phyloP scores from a whole-genome alignment of 1,140 invertebrate genomes.

The Phenacoccus solenopsis region DNA sequence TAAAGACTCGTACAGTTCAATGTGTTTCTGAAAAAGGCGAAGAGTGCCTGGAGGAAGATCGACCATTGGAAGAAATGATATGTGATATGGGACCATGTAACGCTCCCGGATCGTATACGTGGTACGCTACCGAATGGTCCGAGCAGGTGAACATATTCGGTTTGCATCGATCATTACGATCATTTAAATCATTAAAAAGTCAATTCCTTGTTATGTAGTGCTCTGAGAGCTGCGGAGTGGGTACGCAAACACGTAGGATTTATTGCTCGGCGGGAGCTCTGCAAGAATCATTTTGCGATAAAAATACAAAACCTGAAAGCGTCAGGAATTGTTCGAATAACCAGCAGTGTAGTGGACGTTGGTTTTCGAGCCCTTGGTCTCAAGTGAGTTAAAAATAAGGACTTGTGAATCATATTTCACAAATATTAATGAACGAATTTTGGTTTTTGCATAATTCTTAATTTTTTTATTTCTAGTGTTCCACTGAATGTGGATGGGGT shows the following conservation, averaged over 20 bases:
- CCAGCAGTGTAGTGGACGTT: constrained; percentile 44
- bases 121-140: constrained; percentile 35
- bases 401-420: too few relatives aligned
- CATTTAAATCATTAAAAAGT: too few relatives aligned
- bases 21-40: constrained; percentile 36
- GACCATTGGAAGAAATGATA: constrained; percentile 32
- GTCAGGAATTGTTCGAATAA: constrained; percentile 42
- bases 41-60: constrained; percentile 31
- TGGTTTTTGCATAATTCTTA: too few relatives aligned
- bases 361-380: constrained; percentile 50
- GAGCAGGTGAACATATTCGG: constrained; percentile 26
- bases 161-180: too few relatives aligned
- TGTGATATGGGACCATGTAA: constrained; percentile 38
- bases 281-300: constrained; percentile 35
- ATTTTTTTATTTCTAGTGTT: constrained; percentile 40
- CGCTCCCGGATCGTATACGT: constrained; percentile 25
- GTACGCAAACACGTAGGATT: constrained; percentile 47
- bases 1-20: constrained; percentile 38
- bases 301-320: constrained; percentile 36
- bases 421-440: too few relatives aligned
- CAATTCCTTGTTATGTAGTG: constrained; percentile 33
- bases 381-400: constrained; percentile 32
- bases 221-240: constrained; percentile 46
- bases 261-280: constrained; percentile 41
- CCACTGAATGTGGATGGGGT: constrained; percentile 45